Conservation (phyloP, 2,797 vertebrate genomes). For the Sebastes hubbsi region DNA sequence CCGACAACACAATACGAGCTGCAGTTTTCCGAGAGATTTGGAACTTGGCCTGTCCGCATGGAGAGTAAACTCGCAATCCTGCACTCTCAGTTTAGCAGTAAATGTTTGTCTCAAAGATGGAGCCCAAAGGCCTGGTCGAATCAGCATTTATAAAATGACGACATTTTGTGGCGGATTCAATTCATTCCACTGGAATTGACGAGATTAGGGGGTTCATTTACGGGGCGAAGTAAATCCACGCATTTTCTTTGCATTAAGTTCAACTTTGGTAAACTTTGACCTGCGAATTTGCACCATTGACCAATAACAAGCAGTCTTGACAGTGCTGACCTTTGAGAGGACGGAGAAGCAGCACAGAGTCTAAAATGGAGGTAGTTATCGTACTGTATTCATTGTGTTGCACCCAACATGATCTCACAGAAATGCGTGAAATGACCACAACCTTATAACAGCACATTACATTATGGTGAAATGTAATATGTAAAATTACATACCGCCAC, state of each 20-base stretch:
- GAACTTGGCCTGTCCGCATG: neutral
- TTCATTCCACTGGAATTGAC: neutral
- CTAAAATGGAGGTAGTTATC: too few relatives aligned
- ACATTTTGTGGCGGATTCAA: neutral
- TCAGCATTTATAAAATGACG: neutral
- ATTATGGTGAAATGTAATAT: too few relatives aligned
- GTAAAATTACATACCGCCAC: too few relatives aligned
- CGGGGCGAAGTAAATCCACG: neutral
- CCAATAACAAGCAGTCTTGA: neutral
- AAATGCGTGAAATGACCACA: too few relatives aligned
- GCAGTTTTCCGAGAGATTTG: neutral
- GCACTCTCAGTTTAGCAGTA: neutral
- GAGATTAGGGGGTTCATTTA: neutral
- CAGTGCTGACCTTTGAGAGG: neutral
- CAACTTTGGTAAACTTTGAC: neutral
- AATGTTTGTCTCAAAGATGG: neutral
- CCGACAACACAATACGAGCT: slow-evolving; percentile 1
- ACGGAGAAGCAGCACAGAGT: neutral
- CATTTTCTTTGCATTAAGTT: too few relatives aligned
- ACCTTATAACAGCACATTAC: too few relatives aligned
- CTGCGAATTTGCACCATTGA: too few relatives aligned
- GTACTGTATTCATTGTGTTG: accelerated
- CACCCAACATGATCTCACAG: too few relatives aligned
- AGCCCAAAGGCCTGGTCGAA: neutral
- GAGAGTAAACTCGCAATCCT: neutral